Percentiles rank a stretch among this genome's conserved stretches.
These are phyloP conservation scores for Araneus ventricosus DNA, from an alignment of 1,140 invertebrate genomes.

Conservation along the genomic window DNA sequence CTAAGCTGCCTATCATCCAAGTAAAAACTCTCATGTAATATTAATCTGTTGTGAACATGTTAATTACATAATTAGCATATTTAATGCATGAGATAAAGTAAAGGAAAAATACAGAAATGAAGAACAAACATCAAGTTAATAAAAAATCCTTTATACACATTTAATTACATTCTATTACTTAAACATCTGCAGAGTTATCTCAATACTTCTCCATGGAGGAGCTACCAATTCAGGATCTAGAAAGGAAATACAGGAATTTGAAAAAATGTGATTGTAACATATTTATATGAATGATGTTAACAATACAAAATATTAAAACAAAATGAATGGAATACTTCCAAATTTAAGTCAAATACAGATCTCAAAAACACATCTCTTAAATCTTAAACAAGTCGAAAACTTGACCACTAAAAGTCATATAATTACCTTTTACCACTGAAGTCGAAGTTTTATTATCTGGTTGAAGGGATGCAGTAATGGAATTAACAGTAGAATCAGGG, in stretches of 20 bases:
- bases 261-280: neutral
- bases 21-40: no score
- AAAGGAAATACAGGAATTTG: neutral
- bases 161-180: constrained; percentile 39
- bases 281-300: neutral
- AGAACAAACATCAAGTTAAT: neutral
- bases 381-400: no score
- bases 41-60: no score
- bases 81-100: no score
- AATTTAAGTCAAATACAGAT: neutral
- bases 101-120: neutral
- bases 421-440: constrained; percentile 12
- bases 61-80: no score
- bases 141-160: neutral
- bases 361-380: no score
- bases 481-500: constrained; percentile 63
- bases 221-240: constrained; percentile 63
- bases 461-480: constrained; percentile 41
- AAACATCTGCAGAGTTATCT: constrained; percentile 52
- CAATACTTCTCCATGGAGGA: constrained; percentile 61
- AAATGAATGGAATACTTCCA: neutral
- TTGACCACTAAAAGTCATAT: neutral
- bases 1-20: no score
- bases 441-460: neutral
- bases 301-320: constrained; percentile 10